Conservation (phyloP, 1,140 invertebrate genomes). For the Brachystomella parvula region DNA sequence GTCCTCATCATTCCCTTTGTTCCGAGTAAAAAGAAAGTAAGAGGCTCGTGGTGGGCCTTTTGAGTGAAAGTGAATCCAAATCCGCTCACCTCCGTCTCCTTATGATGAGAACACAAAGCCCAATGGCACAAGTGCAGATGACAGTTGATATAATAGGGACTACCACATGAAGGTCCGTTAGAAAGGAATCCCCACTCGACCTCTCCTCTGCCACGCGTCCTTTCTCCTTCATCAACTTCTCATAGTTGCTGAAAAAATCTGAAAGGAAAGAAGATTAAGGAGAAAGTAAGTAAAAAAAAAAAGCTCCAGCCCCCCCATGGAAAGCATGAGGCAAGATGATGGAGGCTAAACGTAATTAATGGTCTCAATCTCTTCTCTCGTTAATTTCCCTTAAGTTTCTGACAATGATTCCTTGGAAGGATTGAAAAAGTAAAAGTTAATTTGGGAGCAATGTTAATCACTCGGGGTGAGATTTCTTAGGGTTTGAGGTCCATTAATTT, state of each 20-base stretch:
- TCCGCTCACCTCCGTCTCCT: slow-evolving; percentile 22
- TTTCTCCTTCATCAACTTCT: slow-evolving; percentile 25
- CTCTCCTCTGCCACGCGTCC: slow-evolving; percentile 12
- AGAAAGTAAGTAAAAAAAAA: no score
- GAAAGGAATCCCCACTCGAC: slow-evolving; percentile 11
- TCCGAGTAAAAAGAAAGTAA: not conserved
- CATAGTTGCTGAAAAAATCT: slow-evolving; percentile 34
- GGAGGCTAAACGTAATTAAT: slow-evolving; percentile 8
- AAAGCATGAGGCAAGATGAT: not conserved
- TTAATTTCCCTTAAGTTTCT: not conserved
- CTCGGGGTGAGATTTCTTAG: no score
- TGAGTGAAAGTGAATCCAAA: not conserved
- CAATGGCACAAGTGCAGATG: slow-evolving; percentile 31
- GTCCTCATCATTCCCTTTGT: not conserved
- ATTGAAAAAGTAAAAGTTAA: no score
- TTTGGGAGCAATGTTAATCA: no score
- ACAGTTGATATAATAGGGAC: slow-evolving; percentile 34
- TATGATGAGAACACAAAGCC: slow-evolving; percentile 32
- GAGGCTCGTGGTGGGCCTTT: not conserved
- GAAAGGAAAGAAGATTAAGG: not conserved
- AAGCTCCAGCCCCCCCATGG: not conserved
- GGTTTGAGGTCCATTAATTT: no score
- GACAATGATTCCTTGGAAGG: not conserved
- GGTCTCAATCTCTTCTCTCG: not conserved
- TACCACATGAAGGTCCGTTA: slow-evolving; percentile 30